Conservation (phyloP, 2,797 vertebrate species). For the Luscinia luscinia region DNA sequence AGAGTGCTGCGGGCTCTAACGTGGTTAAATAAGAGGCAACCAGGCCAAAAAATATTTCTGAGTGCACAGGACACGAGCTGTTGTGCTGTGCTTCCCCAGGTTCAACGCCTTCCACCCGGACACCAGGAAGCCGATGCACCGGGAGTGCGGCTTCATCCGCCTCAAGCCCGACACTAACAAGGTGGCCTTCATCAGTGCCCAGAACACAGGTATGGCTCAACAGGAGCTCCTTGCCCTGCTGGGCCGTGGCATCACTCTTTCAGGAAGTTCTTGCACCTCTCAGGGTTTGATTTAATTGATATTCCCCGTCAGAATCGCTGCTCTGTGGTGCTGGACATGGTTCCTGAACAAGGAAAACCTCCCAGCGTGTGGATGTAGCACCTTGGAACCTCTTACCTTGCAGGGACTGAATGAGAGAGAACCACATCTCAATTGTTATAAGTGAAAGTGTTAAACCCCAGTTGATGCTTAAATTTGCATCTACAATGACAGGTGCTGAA, state of each 20-base stretch:
- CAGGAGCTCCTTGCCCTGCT: neutral
- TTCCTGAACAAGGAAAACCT: neutral
- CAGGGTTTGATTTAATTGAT: neutral
- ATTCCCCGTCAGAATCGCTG: accelerated
- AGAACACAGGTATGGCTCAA: constrained; percentile 88
- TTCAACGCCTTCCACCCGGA: constrained; percentile 92
- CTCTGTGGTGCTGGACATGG: accelerated
- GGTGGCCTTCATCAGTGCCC: constrained; percentile 95
- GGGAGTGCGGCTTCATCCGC: constrained; percentile 93
- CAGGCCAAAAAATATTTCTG: neutral
- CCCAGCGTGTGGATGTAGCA: neutral
- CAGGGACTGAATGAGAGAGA: neutral
- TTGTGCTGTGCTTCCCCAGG: constrained; percentile 71
- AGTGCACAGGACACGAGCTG: neutral
- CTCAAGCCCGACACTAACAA: constrained; percentile 90
- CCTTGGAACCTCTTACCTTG: neutral
- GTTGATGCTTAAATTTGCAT: neutral
- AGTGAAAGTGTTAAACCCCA: neutral
- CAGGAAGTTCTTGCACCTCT: neutral
- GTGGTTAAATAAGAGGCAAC: neutral
- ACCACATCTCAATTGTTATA: neutral
- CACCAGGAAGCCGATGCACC: constrained; percentile 91
- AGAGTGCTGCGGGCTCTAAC: neutral
- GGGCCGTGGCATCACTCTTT: neutral
- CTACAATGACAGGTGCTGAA: neutral